Conservation (phyloP, 1,140 invertebrate genomes). For the Lepidostoma basale region DNA sequence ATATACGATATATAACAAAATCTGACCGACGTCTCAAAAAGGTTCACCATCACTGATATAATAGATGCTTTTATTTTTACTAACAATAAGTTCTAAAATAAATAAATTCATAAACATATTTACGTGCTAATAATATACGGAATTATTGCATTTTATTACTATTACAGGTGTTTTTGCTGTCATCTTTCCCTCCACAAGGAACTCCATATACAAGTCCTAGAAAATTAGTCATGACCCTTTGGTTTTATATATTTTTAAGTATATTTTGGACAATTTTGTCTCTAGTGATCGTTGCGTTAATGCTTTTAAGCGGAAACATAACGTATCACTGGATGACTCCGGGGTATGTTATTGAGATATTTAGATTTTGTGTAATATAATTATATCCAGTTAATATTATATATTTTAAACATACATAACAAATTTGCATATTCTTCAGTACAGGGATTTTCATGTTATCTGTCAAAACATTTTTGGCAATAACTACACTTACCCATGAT, state of each 20-base stretch:
- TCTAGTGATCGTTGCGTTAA: constrained; percentile 67
- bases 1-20: too few species aligned
- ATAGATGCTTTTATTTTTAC: too few species aligned
- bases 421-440: constrained; percentile 53
- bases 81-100: too few species aligned
- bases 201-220: constrained; percentile 65
- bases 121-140: too few species aligned
- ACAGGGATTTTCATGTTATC: constrained; percentile 55
- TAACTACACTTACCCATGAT: constrained; percentile 76
- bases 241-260: constrained; percentile 72
- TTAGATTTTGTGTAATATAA: too few species aligned
- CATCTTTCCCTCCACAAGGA: constrained; percentile 68
- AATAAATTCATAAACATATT: too few species aligned
- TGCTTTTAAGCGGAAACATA: constrained; percentile 68
- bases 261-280: constrained; percentile 71
- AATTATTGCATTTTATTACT: too few species aligned
- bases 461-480: constrained; percentile 67
- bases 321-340: constrained; percentile 68
- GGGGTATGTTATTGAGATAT: too few species aligned
- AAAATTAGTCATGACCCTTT: constrained; percentile 69
- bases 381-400: neutral
- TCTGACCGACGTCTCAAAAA: too few species aligned
- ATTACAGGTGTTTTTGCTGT: constrained; percentile 68
- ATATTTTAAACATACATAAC: constrained; percentile 42
- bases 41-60: too few species aligned